Base-by-base conservation (phyloP, 1,140 invertebrate species). In the Drosophila simulans region DNA sequence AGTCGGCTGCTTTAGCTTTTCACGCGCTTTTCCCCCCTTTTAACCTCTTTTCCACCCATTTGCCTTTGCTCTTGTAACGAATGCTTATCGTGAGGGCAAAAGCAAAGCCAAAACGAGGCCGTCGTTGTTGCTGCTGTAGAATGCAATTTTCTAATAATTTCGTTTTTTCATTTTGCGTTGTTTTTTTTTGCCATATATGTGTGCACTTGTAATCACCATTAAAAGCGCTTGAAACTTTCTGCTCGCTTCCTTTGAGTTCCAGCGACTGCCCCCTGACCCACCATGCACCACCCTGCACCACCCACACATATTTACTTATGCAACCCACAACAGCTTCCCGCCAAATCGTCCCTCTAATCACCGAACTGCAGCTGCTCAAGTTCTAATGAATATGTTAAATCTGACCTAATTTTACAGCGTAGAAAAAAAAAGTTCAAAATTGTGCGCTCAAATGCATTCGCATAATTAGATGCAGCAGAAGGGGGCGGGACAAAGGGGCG, bases 361-460 rank as follows among this genome's bases (percentile, higher is more conserved):
- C 34, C 45, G 4, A 45, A 31, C 53, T 31, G 8, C 42, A 31
- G 54, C 43, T 17, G 56, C 54, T 53, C 63, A 66, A 82, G 68
- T 84, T 89, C 84, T 89, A 83, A 89, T 88, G 83, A 79, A 84
- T 89, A 88, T 88, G 84, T 89, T 88, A 88, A 88, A 89, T 89
- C 84, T 89, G 84, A 88, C 84, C 84, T 68, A 88, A 88, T 88
- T 88, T 80, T 40, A 13, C 25, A 39, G 62, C 42, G 27, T 13
- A 13, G 13, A 53, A 68, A 64, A n/a, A 40, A 53, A 73, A 45
- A 54, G 66, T 55, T 57, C 54, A 65, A 82, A 53, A 72, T 64
- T 88, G 63, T 58, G 74, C 74, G 82, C 80, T 89, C 73, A 89
- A 88, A 83, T 84, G 80, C 79, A 88, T 89, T 88, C 83, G 72